Evolutionary conservation across 2,888 invertebrate genomes (phyloP).

Genomic region (Camptogramma bilineatum): DNA sequence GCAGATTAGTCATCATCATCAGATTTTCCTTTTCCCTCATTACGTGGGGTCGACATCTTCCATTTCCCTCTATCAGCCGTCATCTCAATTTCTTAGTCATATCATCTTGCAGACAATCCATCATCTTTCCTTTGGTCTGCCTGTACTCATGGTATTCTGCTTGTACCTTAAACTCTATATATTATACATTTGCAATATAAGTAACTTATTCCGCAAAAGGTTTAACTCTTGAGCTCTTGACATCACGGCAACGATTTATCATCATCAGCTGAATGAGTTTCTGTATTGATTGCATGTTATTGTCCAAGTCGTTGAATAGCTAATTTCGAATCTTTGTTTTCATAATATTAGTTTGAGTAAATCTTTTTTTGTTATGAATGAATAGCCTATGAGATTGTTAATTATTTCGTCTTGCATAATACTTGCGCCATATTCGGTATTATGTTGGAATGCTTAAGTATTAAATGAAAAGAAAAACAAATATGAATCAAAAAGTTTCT

Average conservation of each 20-base stretch:
- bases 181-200: neutral
- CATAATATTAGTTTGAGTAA: slow-evolving; percentile 17
- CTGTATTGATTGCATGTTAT: slow-evolving; percentile 16
- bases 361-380: slow-evolving; percentile 6
- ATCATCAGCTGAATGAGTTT: slow-evolving; percentile 16
- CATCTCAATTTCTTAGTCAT: too few species aligned
- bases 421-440: neutral
- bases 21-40: too few species aligned
- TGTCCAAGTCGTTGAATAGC: slow-evolving; percentile 30
- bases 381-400: neutral
- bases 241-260: slow-evolving; percentile 26
- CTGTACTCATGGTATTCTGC: too few species aligned
- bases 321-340: slow-evolving; percentile 29
- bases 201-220: neutral
- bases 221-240: neutral
- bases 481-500: neutral
- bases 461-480: neutral
- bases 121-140: too few species aligned
- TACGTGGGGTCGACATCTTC: too few species aligned
- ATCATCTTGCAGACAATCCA: too few species aligned
- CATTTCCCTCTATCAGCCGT: too few species aligned
- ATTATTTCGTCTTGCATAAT: neutral
- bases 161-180: neutral
- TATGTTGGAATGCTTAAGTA: too few species aligned
- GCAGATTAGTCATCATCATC: too few species aligned